phyloP scores from a whole-genome alignment of 35 echinoderm and acorn worm species.

The Holothuria glaberrima region DNA sequence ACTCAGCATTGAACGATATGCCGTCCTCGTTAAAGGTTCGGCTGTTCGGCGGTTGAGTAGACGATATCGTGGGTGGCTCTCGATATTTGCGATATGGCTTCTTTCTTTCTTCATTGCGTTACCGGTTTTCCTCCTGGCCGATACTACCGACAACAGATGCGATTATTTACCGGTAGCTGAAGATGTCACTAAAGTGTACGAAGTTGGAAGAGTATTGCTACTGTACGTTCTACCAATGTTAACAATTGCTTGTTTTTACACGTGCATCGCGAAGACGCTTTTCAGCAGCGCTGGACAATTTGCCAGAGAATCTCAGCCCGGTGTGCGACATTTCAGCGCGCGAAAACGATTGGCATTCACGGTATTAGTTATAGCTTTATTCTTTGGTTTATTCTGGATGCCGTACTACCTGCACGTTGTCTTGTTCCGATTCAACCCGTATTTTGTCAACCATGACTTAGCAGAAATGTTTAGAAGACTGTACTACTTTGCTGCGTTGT shows the following conservation, averaged over 20 bases:
- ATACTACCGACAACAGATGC: conserved; percentile 33
- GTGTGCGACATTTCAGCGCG: conserved; percentile 76
- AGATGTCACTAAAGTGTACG: conserved; percentile 65
- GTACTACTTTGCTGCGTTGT: conserved; percentile 69
- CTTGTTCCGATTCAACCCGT: conserved; percentile 62
- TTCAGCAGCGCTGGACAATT: conserved; percentile 72
- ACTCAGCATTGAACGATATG: conserved; percentile 70
- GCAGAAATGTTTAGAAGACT: conserved; percentile 40
- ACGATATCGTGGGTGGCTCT: conserved; percentile 23
- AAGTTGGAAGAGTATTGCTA: conserved; percentile 34
- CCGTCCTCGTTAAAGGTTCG: conserved; percentile 54
- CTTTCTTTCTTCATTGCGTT: conserved; percentile 36
- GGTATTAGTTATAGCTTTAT: conserved; percentile 74
- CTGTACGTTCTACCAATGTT: conserved; percentile 70
- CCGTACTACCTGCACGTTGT: conserved; percentile 68
- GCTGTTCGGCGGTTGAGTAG: conserved; percentile 27
- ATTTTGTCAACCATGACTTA: background rate
- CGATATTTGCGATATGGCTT: conserved; percentile 58
- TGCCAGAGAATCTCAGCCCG: conserved; percentile 72
- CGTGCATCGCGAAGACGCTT: conserved; percentile 69
- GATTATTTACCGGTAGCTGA: conserved; percentile 34
- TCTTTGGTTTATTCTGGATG: no score
- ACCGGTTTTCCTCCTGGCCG: conserved; percentile 59
- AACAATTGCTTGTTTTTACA: conserved; percentile 66
- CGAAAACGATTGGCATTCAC: conserved; percentile 73